phyloP scores from a whole-genome alignment of 2,888 invertebrate species.

The Notodonta ziczac region DNA sequence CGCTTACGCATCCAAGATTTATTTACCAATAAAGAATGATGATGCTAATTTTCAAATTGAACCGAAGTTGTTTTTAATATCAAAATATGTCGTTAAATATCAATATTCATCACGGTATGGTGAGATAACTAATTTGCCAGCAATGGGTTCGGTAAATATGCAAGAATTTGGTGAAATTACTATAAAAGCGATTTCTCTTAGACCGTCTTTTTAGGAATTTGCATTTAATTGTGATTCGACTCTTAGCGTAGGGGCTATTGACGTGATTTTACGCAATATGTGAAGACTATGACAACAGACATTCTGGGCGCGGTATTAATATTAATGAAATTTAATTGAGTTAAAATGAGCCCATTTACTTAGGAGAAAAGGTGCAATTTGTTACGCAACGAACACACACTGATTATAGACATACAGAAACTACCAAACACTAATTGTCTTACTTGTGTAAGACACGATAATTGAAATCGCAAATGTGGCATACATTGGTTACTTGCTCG shows the following conservation, averaged over 20 bases:
- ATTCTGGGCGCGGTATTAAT: background rate
- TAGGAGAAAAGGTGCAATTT: background rate
- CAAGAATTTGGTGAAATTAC: constrained; percentile 57
- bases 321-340: background rate
- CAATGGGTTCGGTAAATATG: constrained; percentile 45
- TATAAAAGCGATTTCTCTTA: constrained; percentile 44
- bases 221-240: constrained; percentile 36
- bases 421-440: constrained; percentile 4
- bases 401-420: background rate
- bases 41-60: constrained; percentile 22
- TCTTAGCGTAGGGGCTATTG: constrained; percentile 17
- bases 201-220: constrained; percentile 22
- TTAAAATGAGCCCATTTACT: background rate
- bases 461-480: background rate
- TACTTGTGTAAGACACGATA: background rate
- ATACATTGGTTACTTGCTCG: background rate
- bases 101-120: constrained; percentile 55
- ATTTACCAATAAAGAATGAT: constrained; percentile 17
- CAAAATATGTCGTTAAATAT: constrained; percentile 37
- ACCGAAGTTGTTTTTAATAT: constrained; percentile 17
- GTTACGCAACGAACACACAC: background rate
- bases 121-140: constrained; percentile 40
- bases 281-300: constrained; percentile 3
- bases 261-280: constrained; percentile 16
- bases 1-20: constrained; percentile 11